Evolutionary conservation across 2,888 invertebrate genomes (phyloP).

Genomic region (Drosophila setosimentum): DNA sequence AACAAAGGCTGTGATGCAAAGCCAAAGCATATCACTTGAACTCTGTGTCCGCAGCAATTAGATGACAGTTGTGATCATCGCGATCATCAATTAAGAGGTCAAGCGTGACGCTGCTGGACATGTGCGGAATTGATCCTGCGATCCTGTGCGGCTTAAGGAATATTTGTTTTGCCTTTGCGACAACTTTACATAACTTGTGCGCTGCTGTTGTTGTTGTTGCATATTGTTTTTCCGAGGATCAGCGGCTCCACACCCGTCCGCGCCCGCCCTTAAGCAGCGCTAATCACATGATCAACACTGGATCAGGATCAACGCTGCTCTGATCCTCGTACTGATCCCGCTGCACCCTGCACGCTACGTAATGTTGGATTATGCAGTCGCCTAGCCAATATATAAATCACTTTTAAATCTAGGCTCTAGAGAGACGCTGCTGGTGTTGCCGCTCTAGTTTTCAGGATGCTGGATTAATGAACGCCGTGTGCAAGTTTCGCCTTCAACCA

Average conservation of each 20-base stretch:
- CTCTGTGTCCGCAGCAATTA: conserved; percentile 47
- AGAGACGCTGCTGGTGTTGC: conserved; percentile 4
- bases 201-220: background rate
- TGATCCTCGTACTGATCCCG: conserved; percentile 57
- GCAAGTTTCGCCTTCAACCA: conserved; percentile 1
- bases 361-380: conserved; percentile 73
- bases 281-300: conserved; percentile 72
- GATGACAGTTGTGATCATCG: conserved; percentile 48
- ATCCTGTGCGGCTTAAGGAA: conserved; percentile 41
- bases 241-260: conserved; percentile 63
- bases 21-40: conserved; percentile 34
- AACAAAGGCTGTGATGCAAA: conserved; percentile 33
- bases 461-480: conserved; percentile 65
- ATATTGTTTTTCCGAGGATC: conserved; percentile 40
- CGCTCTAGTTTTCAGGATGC: conserved; percentile 63
- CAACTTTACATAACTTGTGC: conserved; percentile 71
- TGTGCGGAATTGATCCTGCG: conserved; percentile 25
- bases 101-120: conserved; percentile 61
- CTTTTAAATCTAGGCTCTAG: conserved; percentile 43
- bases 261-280: conserved; percentile 61
- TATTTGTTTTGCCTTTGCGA: conserved; percentile 58
- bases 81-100: conserved; percentile 72
- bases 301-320: conserved; percentile 51
- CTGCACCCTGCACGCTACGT: conserved; percentile 46
- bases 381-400: conserved; percentile 60